Evolutionary conservation across 2,888 invertebrate genomes (phyloP).

Genomic region (Spodoptera exigua): DNA sequence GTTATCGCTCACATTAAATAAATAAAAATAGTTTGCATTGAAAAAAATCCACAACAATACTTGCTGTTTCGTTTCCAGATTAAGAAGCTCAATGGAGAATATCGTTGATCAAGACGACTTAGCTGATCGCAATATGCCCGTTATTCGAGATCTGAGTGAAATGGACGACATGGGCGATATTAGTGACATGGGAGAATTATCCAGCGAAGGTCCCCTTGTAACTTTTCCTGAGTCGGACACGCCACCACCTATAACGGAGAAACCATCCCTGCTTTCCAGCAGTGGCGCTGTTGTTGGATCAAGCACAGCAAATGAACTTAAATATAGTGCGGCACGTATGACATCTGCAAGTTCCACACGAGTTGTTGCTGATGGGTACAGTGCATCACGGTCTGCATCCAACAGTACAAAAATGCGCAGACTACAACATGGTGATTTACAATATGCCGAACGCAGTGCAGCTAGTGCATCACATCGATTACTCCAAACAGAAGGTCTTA

Average conservation of each 20-base stretch:
- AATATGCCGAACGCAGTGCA: constrained; percentile 94
- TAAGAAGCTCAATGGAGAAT: constrained; percentile 94
- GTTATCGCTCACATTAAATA: constrained; percentile 8
- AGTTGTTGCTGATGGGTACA: constrained; percentile 94
- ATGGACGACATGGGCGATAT: constrained; percentile 86
- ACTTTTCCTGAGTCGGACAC: constrained; percentile 95
- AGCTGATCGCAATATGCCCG: constrained; percentile 81
- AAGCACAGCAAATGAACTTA: constrained; percentile 91
- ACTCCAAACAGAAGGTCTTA: constrained; percentile 95
- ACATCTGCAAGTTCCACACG: constrained; percentile 93
- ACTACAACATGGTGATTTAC: constrained; percentile 94
- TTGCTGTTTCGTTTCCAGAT: constrained; percentile 75
- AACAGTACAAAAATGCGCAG: constrained; percentile 87
- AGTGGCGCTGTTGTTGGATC: constrained; percentile 79
- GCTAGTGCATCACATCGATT: constrained; percentile 94
- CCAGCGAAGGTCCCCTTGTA: constrained; percentile 91
- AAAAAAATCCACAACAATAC: constrained; percentile 9
- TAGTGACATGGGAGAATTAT: constrained; percentile 84
- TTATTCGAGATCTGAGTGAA: constrained; percentile 85
- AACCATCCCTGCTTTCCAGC: constrained; percentile 83
- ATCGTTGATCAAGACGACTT: constrained; percentile 91
- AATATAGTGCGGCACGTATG: constrained; percentile 95
- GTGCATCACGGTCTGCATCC: constrained; percentile 90
- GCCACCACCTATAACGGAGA: constrained; percentile 88
- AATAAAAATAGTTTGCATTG: constrained; percentile 14